phyloP scores from a whole-genome alignment of 2,888 invertebrate species.

The Dolichopus griseipennis region DNA sequence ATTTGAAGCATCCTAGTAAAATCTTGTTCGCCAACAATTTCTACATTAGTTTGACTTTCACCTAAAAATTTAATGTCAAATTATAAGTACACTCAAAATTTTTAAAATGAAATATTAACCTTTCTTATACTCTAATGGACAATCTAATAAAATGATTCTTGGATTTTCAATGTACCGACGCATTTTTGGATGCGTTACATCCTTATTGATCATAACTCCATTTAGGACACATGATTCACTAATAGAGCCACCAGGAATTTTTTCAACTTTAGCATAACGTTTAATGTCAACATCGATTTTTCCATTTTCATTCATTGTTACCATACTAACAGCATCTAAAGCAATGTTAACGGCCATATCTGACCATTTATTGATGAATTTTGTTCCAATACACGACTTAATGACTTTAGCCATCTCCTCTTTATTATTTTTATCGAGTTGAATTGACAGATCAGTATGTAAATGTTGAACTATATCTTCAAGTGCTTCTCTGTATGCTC shows the following conservation, averaged over 20 bases:
- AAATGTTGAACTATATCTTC: conserved; percentile 83
- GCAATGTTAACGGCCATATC: conserved; percentile 94
- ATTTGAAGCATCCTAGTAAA: conserved; percentile 90
- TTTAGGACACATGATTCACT: conserved; percentile 88
- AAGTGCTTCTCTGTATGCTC: conserved; percentile 87
- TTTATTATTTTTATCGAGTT: conserved; percentile 72
- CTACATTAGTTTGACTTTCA: conserved; percentile 87
- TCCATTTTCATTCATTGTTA: conserved; percentile 79
- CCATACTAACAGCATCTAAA: conserved; percentile 87
- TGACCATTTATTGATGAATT: conserved; percentile 93
- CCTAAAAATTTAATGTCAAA: not conserved
- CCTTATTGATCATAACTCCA: conserved; percentile 98
- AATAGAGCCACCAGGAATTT: conserved; percentile 90
- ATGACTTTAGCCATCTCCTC: conserved; percentile 76
- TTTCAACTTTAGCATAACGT: conserved; percentile 89
- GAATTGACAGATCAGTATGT: conserved; percentile 70
- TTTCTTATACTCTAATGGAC: conserved; percentile 96
- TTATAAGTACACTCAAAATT: no score
- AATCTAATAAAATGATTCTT: conserved; percentile 87
- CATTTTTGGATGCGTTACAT: conserved; percentile 98
- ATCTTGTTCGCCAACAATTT: conserved; percentile 89
- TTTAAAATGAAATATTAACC: conserved; percentile 56
- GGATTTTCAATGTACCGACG: conserved; percentile 88
- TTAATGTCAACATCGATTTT: conserved; percentile 95
- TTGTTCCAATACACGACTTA: conserved; percentile 92